These are phyloP conservation scores for Cyrtonyx montezumae DNA, from an alignment of 2,113 vertebrate species.

Conservation along the genomic window DNA sequence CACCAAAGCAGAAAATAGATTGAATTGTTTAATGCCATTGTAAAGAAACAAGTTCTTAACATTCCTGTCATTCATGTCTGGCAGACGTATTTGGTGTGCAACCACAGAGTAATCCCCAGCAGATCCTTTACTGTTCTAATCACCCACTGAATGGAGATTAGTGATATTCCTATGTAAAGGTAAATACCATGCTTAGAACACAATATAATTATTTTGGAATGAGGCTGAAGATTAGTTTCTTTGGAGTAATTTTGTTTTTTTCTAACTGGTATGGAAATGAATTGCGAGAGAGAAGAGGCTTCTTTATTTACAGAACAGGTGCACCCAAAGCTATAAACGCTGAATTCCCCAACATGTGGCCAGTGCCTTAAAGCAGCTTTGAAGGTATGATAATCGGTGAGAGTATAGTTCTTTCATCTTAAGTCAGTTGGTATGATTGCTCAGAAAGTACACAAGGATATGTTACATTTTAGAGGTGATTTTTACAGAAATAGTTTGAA, in stretches of 20 bases:
- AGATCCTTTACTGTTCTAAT: slow-evolving; percentile 25
- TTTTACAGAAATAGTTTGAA: not conserved
- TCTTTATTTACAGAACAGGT: not conserved
- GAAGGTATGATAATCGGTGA: not conserved
- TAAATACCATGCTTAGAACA: slow-evolving; percentile 14
- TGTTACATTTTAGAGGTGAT: not conserved
- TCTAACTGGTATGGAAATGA: not conserved
- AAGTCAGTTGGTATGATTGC: not conserved
- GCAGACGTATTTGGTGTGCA: not conserved
- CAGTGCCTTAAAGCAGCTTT: not conserved
- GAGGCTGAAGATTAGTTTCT: slow-evolving; percentile 8
- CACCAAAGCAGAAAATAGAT: not conserved
- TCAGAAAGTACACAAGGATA: not conserved
- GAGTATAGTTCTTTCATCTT: not conserved
- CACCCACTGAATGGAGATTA: slow-evolving; percentile 6
- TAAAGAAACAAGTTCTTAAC: not conserved
- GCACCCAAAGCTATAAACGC: not conserved
- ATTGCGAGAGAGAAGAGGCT: not conserved
- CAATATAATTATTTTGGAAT: slow-evolving; percentile 1
- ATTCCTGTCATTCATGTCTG: not conserved
- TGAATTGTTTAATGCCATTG: not conserved
- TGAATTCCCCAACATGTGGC: not conserved
- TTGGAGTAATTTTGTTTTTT: not conserved
- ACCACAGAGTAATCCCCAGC: not conserved
- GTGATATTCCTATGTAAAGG: slow-evolving; percentile 28